These are phyloP conservation scores for Xiphias gladius DNA, from an alignment of 2,113 vertebrate genomes.

Conservation along the genomic window DNA sequence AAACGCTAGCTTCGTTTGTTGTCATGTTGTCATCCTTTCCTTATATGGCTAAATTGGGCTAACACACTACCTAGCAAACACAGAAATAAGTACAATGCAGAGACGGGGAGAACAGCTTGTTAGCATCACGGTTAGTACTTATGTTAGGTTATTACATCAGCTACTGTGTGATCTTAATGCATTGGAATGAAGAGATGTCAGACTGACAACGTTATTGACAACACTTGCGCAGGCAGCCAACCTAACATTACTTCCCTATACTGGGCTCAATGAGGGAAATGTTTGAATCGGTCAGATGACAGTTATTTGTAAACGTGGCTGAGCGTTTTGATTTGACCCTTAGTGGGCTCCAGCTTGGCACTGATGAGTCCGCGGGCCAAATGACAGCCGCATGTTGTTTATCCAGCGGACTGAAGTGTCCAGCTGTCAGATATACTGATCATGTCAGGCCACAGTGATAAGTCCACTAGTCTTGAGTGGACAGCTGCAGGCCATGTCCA, in stretches of 20 bases:
- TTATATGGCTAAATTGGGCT: slow-evolving; percentile 50
- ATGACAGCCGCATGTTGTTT: slow-evolving; percentile 35
- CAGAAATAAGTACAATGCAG: neutral
- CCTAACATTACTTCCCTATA: slow-evolving; percentile 24
- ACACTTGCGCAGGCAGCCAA: neutral
- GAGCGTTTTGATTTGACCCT: slow-evolving; percentile 36
- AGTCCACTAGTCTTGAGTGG: neutral
- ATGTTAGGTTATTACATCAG: neutral
- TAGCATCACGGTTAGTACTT: neutral
- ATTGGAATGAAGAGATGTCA: slow-evolving; percentile 11
- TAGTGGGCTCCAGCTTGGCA: slow-evolving; percentile 2
- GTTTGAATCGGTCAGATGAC: slow-evolving; percentile 4
- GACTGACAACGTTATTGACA: neutral
- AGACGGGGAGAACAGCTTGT: neutral
- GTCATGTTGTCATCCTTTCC: slow-evolving; percentile 54
- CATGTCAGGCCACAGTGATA: slow-evolving; percentile 29
- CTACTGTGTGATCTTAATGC: neutral
- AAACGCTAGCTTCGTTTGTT: slow-evolving; percentile 46
- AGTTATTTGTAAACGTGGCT: slow-evolving; percentile 64
- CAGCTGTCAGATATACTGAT: slow-evolving; percentile 40
- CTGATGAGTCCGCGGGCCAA: neutral
- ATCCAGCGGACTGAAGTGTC: slow-evolving; percentile 9
- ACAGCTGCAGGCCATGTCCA: slow-evolving; percentile 27
- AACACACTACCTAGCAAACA: slow-evolving; percentile 1
- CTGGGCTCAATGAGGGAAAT: neutral